Percentiles rank a stretch among this genome's conserved stretches.
phyloP scores from a whole-genome alignment of 2,797 vertebrate genomes.

The Falco biarmicus region DNA sequence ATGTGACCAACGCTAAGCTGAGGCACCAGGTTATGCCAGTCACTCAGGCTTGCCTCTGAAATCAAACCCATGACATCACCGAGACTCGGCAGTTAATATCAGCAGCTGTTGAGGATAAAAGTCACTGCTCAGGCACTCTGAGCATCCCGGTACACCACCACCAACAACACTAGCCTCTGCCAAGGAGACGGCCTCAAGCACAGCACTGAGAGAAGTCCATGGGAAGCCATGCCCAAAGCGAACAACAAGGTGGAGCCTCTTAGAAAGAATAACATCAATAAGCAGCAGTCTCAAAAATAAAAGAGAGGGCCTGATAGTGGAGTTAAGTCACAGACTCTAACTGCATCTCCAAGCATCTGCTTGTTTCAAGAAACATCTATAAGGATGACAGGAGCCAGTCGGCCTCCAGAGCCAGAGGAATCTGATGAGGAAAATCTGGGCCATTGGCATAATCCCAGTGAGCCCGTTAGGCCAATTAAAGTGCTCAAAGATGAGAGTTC shows the following conservation, averaged over 20 bases:
- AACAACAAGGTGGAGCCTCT: neutral
- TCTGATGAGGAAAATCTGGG: neutral
- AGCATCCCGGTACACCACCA: neutral
- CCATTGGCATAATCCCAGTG: neutral
- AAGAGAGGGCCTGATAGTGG: neutral
- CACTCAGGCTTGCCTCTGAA: constrained; percentile 12
- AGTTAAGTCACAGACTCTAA: neutral
- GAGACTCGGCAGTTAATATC: neutral
- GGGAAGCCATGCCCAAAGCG: neutral
- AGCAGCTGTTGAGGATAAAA: constrained; percentile 67
- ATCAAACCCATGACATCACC: constrained; percentile 51
- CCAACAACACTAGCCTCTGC: neutral
- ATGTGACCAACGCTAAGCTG: neutral
- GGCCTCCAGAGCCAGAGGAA: neutral
- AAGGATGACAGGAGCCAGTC: neutral
- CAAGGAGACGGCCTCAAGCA: neutral
- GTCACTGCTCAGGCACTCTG: constrained; percentile 46
- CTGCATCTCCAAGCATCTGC: neutral
- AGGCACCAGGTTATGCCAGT: constrained; percentile 36
- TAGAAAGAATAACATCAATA: neutral
- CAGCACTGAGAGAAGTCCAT: neutral
- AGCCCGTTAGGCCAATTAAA: neutral
- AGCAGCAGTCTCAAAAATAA: neutral
- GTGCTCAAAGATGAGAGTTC: neutral
- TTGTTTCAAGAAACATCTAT: neutral